phyloP scores from a whole-genome alignment of 2,888 invertebrate genomes.

The Xanthostigma xanthostigma region DNA sequence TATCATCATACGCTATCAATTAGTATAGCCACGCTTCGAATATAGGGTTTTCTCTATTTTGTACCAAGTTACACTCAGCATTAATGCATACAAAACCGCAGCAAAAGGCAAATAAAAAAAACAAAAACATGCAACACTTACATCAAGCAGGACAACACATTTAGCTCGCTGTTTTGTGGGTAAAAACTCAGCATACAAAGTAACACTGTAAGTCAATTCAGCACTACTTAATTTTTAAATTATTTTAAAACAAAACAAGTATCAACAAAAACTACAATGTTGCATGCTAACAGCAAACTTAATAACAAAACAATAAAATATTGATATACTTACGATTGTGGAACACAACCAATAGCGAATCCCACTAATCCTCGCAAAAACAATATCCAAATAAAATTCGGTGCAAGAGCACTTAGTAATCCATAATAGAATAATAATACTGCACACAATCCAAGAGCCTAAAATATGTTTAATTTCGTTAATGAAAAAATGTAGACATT shows the following conservation, averaged over 20 bases:
- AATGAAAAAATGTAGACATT: neutral
- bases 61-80: neutral
- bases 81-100: neutral
- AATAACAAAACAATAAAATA: conserved; percentile 3
- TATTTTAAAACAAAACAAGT: conserved; percentile 3
- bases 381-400: conserved; percentile 81
- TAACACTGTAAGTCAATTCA: conserved; percentile 50
- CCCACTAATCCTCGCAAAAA: conserved; percentile 85
- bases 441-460: conserved; percentile 86
- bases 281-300: conserved; percentile 6
- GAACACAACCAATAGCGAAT: conserved; percentile 92
- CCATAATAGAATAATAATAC: conserved; percentile 83
- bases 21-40: too few species aligned
- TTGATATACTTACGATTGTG: conserved; percentile 72
- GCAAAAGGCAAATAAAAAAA: neutral
- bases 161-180: conserved; percentile 87
- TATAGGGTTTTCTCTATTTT: neutral
- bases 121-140: conserved; percentile 33
- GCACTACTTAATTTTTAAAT: too few species aligned
- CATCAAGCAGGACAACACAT: conserved; percentile 88
- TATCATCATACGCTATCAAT: too few species aligned
- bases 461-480: conserved; percentile 18
- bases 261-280: conserved; percentile 6
- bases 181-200: conserved; percentile 89
- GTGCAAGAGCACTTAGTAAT: conserved; percentile 75